Percentiles rank a stretch among this genome's conserved stretches.
Evolutionary conservation across 2,888 invertebrate species (phyloP).

Genomic region (Perithous albicinctus): DNA sequence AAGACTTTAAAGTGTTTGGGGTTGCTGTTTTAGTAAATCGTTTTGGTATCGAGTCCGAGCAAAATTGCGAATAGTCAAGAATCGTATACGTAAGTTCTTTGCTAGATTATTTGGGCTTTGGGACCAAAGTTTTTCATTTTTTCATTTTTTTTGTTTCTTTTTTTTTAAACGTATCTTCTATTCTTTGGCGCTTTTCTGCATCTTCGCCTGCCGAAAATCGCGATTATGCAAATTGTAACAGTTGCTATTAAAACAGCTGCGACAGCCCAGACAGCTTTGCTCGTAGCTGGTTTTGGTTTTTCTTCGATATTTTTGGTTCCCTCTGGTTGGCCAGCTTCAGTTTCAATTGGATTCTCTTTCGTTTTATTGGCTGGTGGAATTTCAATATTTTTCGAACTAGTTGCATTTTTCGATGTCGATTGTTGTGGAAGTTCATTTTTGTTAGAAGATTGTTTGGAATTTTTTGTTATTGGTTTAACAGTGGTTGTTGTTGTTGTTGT

Average conservation of each 20-base stretch:
- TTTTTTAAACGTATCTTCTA: constrained; percentile 82
- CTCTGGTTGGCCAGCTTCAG: not conserved
- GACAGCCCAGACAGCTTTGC: constrained; percentile 80
- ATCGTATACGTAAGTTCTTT: not conserved
- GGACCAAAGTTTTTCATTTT: constrained; percentile 69
- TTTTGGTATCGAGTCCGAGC: constrained; percentile 47
- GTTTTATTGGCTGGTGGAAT: constrained; percentile 38
- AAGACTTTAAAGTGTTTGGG: constrained; percentile 23
- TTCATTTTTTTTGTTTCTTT: too few species aligned
- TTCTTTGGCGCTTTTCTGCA: constrained; percentile 82
- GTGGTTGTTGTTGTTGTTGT: constrained; percentile 50
- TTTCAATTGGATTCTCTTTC: constrained; percentile 18
- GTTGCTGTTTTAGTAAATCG: constrained; percentile 27
- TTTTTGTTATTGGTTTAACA: not conserved
- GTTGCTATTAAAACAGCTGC: constrained; percentile 79
- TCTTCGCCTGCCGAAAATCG: constrained; percentile 80
- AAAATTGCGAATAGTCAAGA: constrained; percentile 4
- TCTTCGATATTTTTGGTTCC: constrained; percentile 58
- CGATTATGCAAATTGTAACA: constrained; percentile 79
- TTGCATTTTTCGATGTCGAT: not conserved
- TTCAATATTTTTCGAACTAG: constrained; percentile 29
- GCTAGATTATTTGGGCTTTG: not conserved
- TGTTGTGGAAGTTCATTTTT: constrained; percentile 31
- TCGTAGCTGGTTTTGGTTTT: constrained; percentile 75
- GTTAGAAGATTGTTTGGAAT: not conserved